These are phyloP conservation scores for Champsocephalus gunnari DNA, from an alignment of 2,797 vertebrate genomes.

Conservation along the genomic window DNA sequence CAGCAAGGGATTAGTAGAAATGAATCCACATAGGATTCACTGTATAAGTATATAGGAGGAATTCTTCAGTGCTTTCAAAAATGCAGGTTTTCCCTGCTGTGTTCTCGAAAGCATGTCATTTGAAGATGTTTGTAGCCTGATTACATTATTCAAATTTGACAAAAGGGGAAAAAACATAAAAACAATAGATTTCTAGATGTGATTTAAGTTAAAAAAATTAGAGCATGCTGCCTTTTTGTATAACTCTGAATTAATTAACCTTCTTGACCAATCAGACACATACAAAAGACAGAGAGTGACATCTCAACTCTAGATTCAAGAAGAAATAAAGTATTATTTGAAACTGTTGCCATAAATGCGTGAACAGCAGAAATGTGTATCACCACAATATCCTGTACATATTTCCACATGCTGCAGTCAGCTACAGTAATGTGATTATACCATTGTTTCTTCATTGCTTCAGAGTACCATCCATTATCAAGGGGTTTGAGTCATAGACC, in stretches of 20 bases:
- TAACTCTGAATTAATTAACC: conserved; percentile 9
- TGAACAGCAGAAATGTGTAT: too few species aligned
- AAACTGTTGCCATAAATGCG: too few species aligned
- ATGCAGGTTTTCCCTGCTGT: conserved; percentile 33
- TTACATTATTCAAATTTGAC: conserved; percentile 29
- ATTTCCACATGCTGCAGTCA: conserved; percentile 28
- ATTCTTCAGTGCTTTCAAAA: conserved; percentile 42
- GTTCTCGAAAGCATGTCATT: conserved; percentile 18
- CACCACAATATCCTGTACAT: neutral
- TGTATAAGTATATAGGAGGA: conserved; percentile 33
- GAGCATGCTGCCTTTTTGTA: neutral
- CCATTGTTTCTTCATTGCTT: conserved; percentile 45
- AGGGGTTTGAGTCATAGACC: conserved; percentile 23
- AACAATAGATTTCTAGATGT: neutral
- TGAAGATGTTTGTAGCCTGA: conserved; percentile 25
- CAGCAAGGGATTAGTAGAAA: conserved; percentile 72
- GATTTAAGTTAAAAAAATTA: conserved; percentile 6
- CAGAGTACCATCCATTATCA: conserved; percentile 33
- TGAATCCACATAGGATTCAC: conserved; percentile 63
- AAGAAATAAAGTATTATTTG: too few species aligned
- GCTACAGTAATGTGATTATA: conserved; percentile 41
- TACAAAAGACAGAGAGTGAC: neutral
- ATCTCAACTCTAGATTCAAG: conserved; percentile 9
- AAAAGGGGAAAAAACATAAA: neutral
- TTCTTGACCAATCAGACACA: conserved; percentile 19